A percentile compares a stretch with the other conserved stretches of the same genome.
Conservation (phyloP, 2,888 invertebrate species). For the Caenorhabditis imperialis region DNA sequence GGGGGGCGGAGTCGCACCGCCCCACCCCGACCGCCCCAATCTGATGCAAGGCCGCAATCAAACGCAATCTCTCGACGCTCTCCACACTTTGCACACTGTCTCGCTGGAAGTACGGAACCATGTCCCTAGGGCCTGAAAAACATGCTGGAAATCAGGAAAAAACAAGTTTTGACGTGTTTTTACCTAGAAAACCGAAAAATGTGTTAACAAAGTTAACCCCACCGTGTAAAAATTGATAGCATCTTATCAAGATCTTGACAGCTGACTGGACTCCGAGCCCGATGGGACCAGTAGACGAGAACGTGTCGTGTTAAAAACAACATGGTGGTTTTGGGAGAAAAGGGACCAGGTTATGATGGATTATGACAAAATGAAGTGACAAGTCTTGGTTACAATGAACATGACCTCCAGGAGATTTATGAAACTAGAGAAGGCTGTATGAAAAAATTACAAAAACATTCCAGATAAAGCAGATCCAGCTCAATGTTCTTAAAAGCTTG, state of each 20-base stretch:
- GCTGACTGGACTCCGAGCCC: constrained; percentile 15
- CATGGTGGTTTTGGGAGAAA: constrained; percentile 18
- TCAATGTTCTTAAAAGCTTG: too few relatives aligned
- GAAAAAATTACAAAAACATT: too few relatives aligned
- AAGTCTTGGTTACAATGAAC: too few relatives aligned
- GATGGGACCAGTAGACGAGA: constrained; percentile 12
- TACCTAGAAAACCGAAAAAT: constrained; percentile 48
- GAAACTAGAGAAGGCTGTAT: too few relatives aligned
- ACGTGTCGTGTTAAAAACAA: too few relatives aligned
- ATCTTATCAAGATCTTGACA: constrained; percentile 27
- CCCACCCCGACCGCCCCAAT: constrained; percentile 19
- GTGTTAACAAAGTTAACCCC: constrained; percentile 18
- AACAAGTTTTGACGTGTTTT: too few relatives aligned
- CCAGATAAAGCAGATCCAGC: too few relatives aligned
- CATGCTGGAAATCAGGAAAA: too few relatives aligned
- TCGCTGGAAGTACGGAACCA: constrained; percentile 13
- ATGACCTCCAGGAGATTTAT: too few relatives aligned
- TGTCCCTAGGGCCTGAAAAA: constrained; percentile 6
- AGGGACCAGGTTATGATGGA: constrained; percentile 26
- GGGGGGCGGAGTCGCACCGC: constrained; percentile 20
- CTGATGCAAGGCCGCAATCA: constrained; percentile 52
- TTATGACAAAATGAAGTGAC: constrained; percentile 2
- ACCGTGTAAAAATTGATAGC: too few relatives aligned
- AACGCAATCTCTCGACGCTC: constrained; percentile 32
- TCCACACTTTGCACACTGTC: constrained; percentile 17